Percentiles rank a stretch among this genome's conserved stretches.
phyloP scores from a whole-genome alignment of 2,888 invertebrate species.

The Formica aserva region DNA sequence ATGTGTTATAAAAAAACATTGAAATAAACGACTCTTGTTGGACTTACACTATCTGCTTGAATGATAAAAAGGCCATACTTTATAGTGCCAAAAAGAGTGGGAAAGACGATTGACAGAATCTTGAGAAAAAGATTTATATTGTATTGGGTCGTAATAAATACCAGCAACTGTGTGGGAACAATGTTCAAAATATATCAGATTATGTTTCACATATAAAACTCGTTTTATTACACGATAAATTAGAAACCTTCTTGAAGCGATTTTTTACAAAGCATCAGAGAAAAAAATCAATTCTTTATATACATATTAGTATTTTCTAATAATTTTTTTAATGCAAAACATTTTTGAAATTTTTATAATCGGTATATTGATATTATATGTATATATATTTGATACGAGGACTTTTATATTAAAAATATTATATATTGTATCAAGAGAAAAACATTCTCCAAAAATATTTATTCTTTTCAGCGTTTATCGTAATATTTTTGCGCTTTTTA shows the following conservation, averaged over 20 bases:
- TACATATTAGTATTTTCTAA: not conserved
- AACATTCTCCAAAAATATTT: not conserved
- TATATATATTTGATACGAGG: not conserved
- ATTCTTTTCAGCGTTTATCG: not conserved
- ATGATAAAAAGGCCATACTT: slow-evolving; percentile 35
- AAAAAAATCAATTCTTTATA: not conserved
- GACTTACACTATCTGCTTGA: slow-evolving; percentile 39
- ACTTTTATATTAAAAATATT: not conserved
- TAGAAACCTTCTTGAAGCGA: not conserved
- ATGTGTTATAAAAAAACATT: not conserved
- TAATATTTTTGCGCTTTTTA: not conserved
- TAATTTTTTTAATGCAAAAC: not conserved
- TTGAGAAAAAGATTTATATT: slow-evolving; percentile 15
- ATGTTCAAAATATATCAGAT: not conserved
- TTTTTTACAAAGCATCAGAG: not conserved
- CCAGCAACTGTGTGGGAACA: slow-evolving; percentile 30
- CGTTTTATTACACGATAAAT: not conserved
- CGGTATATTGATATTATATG: not conserved
- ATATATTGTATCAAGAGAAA: not conserved
- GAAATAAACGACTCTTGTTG: not conserved
- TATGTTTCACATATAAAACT: not conserved
- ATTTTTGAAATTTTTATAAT: no score
- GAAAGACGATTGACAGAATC: slow-evolving; percentile 20
- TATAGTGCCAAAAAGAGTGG: slow-evolving; percentile 1
- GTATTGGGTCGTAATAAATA: slow-evolving; percentile 35